A percentile compares a stretch with the other conserved stretches of the same genome.
phyloP scores from a whole-genome alignment of 1,140 invertebrate species.

The Ganaspis sp. region DNA sequence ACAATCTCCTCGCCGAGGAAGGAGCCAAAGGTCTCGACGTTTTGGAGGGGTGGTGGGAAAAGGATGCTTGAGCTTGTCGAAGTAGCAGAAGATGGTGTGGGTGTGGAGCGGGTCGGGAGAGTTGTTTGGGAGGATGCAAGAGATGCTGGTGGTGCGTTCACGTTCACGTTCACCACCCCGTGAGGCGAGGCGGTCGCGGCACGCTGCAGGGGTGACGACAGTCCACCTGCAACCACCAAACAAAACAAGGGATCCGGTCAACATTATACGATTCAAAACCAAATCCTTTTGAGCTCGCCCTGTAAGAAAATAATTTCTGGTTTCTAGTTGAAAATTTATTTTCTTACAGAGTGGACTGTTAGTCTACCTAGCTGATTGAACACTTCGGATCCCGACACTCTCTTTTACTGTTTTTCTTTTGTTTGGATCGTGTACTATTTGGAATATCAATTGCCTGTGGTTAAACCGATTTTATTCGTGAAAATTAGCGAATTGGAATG shows the following conservation, averaged over 20 bases:
- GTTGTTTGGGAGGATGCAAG: constrained; percentile 73
- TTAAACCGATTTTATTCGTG: no score
- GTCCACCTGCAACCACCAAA: constrained; percentile 77
- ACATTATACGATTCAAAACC: constrained; percentile 55
- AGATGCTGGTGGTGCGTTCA: constrained; percentile 70
- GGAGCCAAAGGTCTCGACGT: constrained; percentile 83
- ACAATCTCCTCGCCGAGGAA: constrained; percentile 87
- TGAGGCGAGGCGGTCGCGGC: constrained; percentile 75
- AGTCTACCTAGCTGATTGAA: constrained; percentile 42
- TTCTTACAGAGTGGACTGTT: constrained; percentile 48
- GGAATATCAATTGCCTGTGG: no score
- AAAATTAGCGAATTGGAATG: no score
- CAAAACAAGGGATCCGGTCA: constrained; percentile 73
- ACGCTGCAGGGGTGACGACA: constrained; percentile 76
- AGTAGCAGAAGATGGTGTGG: constrained; percentile 76
- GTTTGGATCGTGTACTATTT: no score
- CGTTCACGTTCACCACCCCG: constrained; percentile 71
- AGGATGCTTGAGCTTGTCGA: constrained; percentile 75
- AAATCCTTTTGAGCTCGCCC: constrained; percentile 39
- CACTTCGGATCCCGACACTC: constrained; percentile 66
- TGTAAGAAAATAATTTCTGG: no score
- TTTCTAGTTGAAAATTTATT: constrained; percentile 24
- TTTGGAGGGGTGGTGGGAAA: constrained; percentile 80
- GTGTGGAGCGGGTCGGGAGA: constrained; percentile 71
- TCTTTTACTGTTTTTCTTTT: no score